A percentile compares a stretch with the other conserved stretches of the same genome.
Conservation (phyloP, 2,113 vertebrate species). For the Halichoerus grypus region DNA sequence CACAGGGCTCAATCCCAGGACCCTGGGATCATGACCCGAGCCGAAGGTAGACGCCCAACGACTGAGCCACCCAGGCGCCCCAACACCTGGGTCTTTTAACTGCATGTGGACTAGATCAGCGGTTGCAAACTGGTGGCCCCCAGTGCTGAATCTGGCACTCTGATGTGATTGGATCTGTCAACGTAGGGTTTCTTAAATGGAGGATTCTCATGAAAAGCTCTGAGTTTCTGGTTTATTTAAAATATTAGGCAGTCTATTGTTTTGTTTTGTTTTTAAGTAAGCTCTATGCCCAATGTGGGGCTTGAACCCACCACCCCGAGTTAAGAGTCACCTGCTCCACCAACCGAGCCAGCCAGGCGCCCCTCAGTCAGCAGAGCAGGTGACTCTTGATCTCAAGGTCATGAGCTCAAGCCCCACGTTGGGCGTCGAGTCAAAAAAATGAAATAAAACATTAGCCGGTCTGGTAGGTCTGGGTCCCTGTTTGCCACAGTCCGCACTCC, state of each 20-base stretch:
- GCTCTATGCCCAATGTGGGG: not conserved
- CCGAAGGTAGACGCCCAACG: too few relatives aligned
- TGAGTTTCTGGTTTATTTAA: not conserved
- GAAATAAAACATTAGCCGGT: not conserved
- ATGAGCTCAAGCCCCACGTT: not conserved
- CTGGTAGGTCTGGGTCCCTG: not conserved
- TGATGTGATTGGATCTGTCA: not conserved
- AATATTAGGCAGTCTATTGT: not conserved
- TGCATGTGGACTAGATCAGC: accelerated
- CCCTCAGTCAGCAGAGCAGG: not conserved
- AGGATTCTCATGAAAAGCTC: not conserved
- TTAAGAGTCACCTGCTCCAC: not conserved
- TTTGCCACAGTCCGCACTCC: not conserved
- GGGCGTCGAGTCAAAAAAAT: not conserved
- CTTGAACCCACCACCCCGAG: not conserved
- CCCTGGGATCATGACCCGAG: too few relatives aligned
- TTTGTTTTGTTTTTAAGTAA: not conserved
- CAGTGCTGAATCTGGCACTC: not conserved
- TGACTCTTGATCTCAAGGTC: not conserved
- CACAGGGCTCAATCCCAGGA: too few relatives aligned
- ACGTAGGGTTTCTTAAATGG: not conserved
- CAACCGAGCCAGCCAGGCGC: not conserved
- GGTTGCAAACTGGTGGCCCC: too few relatives aligned
- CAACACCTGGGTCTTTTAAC: not conserved
- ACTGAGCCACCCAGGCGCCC: too few relatives aligned